Conservation (phyloP, 1,140 invertebrate genomes). For the Sarcophaga peregrina region DNA sequence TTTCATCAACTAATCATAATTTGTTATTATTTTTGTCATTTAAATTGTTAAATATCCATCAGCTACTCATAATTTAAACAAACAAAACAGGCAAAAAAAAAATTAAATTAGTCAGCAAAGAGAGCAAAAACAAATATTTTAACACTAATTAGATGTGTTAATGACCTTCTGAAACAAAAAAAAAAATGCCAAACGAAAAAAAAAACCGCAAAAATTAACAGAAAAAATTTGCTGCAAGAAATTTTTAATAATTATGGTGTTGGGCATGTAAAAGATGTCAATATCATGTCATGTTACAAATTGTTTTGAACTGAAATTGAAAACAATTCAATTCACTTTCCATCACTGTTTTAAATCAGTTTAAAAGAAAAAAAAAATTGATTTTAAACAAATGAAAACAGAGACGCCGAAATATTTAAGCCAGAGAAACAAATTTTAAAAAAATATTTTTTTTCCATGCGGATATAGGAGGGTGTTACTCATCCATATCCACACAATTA, state of each 20-base stretch:
- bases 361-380: background rate
- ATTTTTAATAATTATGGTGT: background rate
- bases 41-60: background rate
- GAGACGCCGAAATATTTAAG: too few species aligned
- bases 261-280: conserved; percentile 24
- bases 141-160: conserved; percentile 33
- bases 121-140: background rate
- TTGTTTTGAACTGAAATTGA: background rate
- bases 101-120: background rate
- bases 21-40: too few species aligned
- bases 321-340: background rate
- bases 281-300: background rate
- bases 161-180: conserved; percentile 25
- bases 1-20: too few species aligned
- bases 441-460: too few species aligned
- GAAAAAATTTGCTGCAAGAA: background rate
- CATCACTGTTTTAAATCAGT: background rate
- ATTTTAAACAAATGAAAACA: too few species aligned
- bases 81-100: background rate
- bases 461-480: too few species aligned
- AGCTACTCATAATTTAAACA: too few species aligned
- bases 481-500: too few species aligned
- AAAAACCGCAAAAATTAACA: background rate
- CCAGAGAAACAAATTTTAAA: too few species aligned
- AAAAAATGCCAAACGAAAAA: background rate